Evolutionary conservation across 2,888 invertebrate species (phyloP), one percentile per base, ranked within the genome.

Genomic region (Cheilosia scutellata): DNA sequence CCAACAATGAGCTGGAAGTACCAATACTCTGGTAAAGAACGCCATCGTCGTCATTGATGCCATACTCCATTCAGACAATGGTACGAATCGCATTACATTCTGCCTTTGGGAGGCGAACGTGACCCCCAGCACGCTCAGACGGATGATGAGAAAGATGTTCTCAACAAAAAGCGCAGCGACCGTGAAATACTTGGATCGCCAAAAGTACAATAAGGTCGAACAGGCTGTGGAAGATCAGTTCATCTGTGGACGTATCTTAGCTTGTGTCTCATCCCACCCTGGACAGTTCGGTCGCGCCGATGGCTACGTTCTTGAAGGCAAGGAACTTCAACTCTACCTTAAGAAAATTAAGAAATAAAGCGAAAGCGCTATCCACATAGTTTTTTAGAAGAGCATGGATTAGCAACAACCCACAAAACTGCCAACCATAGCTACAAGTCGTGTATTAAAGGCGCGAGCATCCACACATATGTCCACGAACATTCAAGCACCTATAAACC

Each of bases 1-100:
- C 98, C 89, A 99, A 99, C 95, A 99, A 99, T 93, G 99, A 99
- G 93, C 95, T 99, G 94, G 99, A 99, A 96, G 99, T 94, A 99
- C 99, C 90, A 99, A 99, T 94, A 99, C 99, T 51, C 94, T 99
- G 92, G 99, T 99, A 89, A 99, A 99, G 94, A 99, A 99, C 92
- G 97, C 98, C 87, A 98, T 99, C 92, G 97, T 99, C 89, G 96
- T 98, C 87, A 96, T 99, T 90, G 99, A 99, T 93, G 99, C 98
- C 58, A 98, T n/a, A n/a, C 98, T 42, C 99, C 99, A 76, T 99
- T 99, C 95, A 96, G 99, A 92, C 98, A 99, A 93, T 99, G 99
- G 99, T 99, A 99, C 92, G 99, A 99, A 93, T 95, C 96, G 87
- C 98, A 99, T 93, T 99, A 99, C 93, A 96, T 98, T 88, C 93